A percentile compares a stretch with the other conserved stretches of the same genome.
These are phyloP conservation scores for Cladorhizidae sp. DNA, from an alignment of 37 sponge, comb jelly and placozoan genomes.

Conservation along the genomic window DNA sequence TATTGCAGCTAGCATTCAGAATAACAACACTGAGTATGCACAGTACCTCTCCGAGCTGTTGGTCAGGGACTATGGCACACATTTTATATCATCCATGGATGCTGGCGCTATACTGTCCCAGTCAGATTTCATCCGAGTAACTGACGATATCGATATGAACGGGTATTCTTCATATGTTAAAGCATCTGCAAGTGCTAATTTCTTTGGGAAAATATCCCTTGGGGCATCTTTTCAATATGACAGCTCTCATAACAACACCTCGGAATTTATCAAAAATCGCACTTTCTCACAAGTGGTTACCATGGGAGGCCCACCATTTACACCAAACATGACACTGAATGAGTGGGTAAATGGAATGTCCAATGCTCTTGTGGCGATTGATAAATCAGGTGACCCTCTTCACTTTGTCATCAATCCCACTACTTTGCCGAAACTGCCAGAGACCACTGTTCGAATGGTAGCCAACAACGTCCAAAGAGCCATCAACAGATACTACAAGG, in stretches of 20 bases:
- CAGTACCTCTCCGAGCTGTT: slow-evolving; percentile 67
- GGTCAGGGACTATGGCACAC: no score
- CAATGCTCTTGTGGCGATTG: slow-evolving; percentile 74
- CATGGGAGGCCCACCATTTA: slow-evolving; percentile 70
- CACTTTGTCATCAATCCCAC: slow-evolving; percentile 52
- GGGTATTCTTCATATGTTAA: background rate
- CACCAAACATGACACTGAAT: slow-evolving; percentile 53
- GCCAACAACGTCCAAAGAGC: slow-evolving; percentile 45
- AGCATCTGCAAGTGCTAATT: slow-evolving; percentile 64
- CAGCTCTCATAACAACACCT: background rate
- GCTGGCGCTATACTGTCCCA: slow-evolving; percentile 71
- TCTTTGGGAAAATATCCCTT: slow-evolving; percentile 41
- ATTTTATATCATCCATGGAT: slow-evolving; percentile 52
- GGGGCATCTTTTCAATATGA: slow-evolving; percentile 14
- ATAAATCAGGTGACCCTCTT: slow-evolving; percentile 71
- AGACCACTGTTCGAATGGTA: slow-evolving; percentile 36
- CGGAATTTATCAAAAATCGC: slow-evolving; percentile 18
- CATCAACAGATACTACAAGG: slow-evolving; percentile 62
- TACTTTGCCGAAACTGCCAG: slow-evolving; percentile 65
- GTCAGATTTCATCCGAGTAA: slow-evolving; percentile 26
- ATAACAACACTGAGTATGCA: slow-evolving; percentile 55
- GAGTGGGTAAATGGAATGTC: slow-evolving; percentile 80
- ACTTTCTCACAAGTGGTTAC: slow-evolving; percentile 56
- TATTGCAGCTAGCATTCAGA: slow-evolving; percentile 70
- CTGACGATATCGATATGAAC: background rate